phyloP scores from a whole-genome alignment of 1,140 invertebrate species.

The Ceratosolen solmsi region DNA sequence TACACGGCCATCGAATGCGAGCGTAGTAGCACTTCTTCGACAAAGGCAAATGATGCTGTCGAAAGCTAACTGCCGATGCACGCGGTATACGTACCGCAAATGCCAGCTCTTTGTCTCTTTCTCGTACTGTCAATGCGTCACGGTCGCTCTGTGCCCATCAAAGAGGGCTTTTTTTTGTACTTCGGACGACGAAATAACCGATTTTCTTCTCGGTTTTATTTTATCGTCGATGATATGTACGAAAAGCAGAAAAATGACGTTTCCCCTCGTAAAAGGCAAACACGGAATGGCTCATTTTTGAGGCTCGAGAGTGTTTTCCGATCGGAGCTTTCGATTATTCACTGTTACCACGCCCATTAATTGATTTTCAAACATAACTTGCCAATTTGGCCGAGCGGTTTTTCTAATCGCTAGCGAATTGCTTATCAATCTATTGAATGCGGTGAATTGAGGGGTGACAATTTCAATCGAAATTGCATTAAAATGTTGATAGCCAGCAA shows the following conservation, averaged over 20 bases:
- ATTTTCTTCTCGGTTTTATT: not conserved
- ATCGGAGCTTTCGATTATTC: not conserved
- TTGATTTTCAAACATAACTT: not conserved
- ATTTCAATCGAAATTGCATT: no score
- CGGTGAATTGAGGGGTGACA: not conserved
- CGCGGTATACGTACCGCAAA: not conserved
- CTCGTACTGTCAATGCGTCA: not conserved
- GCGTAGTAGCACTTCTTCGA: conserved; percentile 31
- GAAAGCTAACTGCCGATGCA: not conserved
- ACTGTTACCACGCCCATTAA: conserved; percentile 2
- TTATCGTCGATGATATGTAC: not conserved
- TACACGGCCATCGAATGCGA: conserved; percentile 22
- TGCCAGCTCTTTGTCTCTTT: conserved; percentile 1
- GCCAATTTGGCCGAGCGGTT: not conserved
- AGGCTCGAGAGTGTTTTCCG: not conserved
- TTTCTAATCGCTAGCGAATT: not conserved
- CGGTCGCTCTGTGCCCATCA: no score
- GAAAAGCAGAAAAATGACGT: not conserved
- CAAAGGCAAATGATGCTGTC: conserved; percentile 51
- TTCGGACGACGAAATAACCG: not conserved
- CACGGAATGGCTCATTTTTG: not conserved
- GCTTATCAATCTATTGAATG: not conserved
- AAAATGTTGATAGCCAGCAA: no score
- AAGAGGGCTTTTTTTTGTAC: not conserved
- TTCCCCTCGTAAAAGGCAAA: conserved; percentile 9